Conservation (phyloP, 2,797 vertebrate species). For the Hozukius guyotensis region DNA sequence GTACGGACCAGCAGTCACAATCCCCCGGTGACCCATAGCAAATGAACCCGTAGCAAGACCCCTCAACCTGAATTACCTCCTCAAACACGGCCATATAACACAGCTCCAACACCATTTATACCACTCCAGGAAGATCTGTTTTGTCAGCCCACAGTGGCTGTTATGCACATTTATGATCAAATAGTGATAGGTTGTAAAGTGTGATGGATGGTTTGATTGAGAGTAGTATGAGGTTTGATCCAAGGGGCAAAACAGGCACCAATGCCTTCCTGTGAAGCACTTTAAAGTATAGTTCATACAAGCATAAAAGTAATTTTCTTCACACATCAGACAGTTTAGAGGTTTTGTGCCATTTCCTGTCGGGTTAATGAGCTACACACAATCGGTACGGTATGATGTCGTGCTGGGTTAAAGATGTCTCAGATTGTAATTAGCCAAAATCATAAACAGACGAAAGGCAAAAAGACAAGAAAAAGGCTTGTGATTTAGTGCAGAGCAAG, state of each 20-base stretch:
- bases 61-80: constrained; percentile 76
- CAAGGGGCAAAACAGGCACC: neutral
- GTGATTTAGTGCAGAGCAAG: neutral
- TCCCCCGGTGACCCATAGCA: constrained; percentile 65
- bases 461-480: neutral
- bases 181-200: constrained; percentile 55
- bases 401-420: neutral
- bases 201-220: constrained; percentile 55
- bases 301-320: neutral
- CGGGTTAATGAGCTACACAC: neutral
- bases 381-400: neutral
- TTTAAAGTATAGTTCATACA: neutral
- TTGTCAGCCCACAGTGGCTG: constrained; percentile 42
- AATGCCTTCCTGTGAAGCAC: constrained; percentile 15
- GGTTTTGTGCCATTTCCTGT: neutral
- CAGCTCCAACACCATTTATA: constrained; percentile 51
- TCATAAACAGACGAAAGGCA: neutral
- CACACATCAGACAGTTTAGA: neutral
- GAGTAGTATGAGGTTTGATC: constrained; percentile 31
- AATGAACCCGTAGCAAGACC: constrained; percentile 59
- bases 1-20: constrained; percentile 44
- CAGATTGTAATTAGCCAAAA: neutral
- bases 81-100: constrained; percentile 73
- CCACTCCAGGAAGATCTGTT: constrained; percentile 40
- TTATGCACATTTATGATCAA: constrained; percentile 69